Conservation (phyloP, 2,888 invertebrate genomes). For the Nudaria mundana region DNA sequence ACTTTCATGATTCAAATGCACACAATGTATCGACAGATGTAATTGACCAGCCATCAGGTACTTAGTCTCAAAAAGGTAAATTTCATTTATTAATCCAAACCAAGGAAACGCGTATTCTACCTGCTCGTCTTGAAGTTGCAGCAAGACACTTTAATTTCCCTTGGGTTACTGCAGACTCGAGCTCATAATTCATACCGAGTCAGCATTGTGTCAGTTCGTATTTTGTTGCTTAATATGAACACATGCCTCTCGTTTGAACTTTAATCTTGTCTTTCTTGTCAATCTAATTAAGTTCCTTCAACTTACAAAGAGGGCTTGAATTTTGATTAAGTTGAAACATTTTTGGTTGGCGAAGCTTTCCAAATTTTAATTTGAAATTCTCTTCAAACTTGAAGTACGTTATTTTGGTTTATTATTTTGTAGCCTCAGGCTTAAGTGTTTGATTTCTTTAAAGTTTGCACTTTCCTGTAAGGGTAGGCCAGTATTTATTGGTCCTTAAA, state of each 20-base stretch:
- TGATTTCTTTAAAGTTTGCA: too few relatives aligned
- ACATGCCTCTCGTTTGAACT: constrained; percentile 54
- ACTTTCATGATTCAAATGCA: too few relatives aligned
- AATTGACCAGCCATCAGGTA: constrained; percentile 44
- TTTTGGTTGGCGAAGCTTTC: too few relatives aligned
- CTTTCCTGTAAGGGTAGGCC: too few relatives aligned
- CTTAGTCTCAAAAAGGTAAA: constrained; percentile 52
- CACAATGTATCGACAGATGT: constrained; percentile 30
- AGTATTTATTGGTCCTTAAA: too few relatives aligned
- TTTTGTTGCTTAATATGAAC: constrained; percentile 63
- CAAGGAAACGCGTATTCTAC: constrained; percentile 54
- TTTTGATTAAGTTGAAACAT: constrained; percentile 39
- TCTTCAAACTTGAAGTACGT: too few relatives aligned
- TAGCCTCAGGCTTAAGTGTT: too few relatives aligned
- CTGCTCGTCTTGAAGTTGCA: constrained; percentile 75
- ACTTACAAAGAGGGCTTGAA: constrained; percentile 36
- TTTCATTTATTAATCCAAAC: constrained; percentile 61
- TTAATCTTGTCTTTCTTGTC: constrained; percentile 51
- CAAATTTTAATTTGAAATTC: too few relatives aligned
- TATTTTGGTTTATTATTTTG: too few relatives aligned
- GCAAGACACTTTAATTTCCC: constrained; percentile 80
- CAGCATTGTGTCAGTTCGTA: constrained; percentile 78
- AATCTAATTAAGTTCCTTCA: constrained; percentile 47
- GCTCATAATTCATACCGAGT: constrained; percentile 78
- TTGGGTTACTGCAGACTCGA: constrained; percentile 55